phyloP scores from a whole-genome alignment of 2,113 vertebrate genomes.

The Ammodytes dubius region DNA sequence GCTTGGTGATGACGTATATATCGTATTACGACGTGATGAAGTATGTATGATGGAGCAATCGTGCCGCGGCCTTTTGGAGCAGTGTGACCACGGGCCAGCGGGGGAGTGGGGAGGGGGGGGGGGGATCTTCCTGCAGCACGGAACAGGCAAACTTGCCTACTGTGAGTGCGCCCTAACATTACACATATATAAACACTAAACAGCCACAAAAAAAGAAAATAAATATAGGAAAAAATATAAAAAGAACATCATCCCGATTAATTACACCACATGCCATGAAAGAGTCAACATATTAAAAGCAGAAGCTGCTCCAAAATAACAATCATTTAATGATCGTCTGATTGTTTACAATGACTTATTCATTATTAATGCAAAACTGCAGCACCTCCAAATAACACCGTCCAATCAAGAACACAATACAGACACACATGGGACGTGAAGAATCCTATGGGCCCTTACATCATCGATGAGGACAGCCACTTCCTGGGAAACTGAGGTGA shows the following conservation, averaged over 20 bases:
- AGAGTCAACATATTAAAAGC: not conserved
- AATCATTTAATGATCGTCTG: not conserved
- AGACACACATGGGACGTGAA: not conserved
- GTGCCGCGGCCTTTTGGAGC: too few relatives aligned
- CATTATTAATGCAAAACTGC: slow-evolving; percentile 4
- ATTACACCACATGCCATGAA: not conserved
- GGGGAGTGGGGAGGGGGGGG: too few relatives aligned
- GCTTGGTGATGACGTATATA: too few relatives aligned
- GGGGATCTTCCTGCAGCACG: too few relatives aligned
- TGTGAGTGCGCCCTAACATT: too few relatives aligned
- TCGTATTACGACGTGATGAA: too few relatives aligned
- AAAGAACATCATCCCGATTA: not conserved
- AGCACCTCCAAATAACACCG: not conserved
- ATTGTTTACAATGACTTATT: not conserved
- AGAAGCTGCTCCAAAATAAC: not conserved
- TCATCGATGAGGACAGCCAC: slow-evolving; percentile 61
- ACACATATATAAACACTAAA: too few relatives aligned
- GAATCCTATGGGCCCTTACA: slow-evolving; percentile 52
- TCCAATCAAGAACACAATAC: not conserved
- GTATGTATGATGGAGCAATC: too few relatives aligned
- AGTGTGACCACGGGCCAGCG: too few relatives aligned
- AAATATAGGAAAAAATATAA: not conserved
- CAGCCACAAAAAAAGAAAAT: not conserved
- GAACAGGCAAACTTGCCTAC: too few relatives aligned
- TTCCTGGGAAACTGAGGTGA: slow-evolving; percentile 54